Evolutionary conservation across 2,797 vertebrate genomes (phyloP), one percentile per base, ranked within the genome.

Genomic region (Odontamblyopus lacepedii): DNA sequence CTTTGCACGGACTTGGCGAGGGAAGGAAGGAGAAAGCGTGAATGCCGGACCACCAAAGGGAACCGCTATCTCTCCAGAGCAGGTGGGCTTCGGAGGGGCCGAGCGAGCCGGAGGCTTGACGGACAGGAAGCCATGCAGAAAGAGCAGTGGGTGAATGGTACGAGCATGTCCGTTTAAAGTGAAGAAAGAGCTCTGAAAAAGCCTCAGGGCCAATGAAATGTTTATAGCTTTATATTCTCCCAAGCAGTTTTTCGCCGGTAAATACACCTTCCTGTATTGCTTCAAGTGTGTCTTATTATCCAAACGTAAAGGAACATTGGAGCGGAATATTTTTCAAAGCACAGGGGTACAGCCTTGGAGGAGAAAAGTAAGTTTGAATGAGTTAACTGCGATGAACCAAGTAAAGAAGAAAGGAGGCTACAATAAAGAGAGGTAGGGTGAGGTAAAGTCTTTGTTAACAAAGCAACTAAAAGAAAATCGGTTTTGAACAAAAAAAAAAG

Each of bases 51-150:
- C 2, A 26, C 57, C 57, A 29, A 70, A 56, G 5, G 29, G 69
- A 48, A 2, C 16, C 27, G 30, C 69, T 73, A 81, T 83, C 81
- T 81, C 32, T 1, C 32, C 29, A 5, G 0, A 66, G 27, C 81
- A 71, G 75, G 75, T 48, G 72, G 50, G 56, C 71, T 51, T 66
- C 18, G 0, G 57, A 65, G 61, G 71, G 30, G 12, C 8, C n/a
- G 72, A 72, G 50, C 26, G 35, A 60, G 63, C 41, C 6, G 67
- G 55, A 63, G 78, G 69, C 38, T 48, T 67, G 65, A 69, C 29
- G 13, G 48, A 61, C 51, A 35, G 71, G 13, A 35, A 38, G 71
- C 74, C 51, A 29, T 63, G 57, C 53, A 53, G 48, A 72, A 55
- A 73, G 57, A 41, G 63, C 44, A 12, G 55, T 57, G 41, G 26